A percentile compares a stretch with the other conserved stretches of the same genome.
These are phyloP conservation scores for Dasysyrphus tricinctus DNA, from an alignment of 2,888 invertebrate genomes.

Conservation along the genomic window DNA sequence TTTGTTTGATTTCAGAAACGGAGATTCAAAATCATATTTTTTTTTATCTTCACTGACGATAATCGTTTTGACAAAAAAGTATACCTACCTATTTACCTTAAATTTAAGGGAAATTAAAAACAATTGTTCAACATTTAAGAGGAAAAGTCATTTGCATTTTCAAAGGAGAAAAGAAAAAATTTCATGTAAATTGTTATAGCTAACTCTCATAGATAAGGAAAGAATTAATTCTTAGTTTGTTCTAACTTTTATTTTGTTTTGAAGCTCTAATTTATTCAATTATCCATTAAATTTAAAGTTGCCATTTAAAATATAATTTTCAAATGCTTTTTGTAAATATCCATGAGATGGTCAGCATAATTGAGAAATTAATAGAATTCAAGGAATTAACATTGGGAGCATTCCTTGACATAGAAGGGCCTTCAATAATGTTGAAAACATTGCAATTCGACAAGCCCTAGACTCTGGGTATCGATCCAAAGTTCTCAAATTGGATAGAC, in stretches of 20 bases:
- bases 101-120: background rate
- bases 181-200: background rate
- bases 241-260: background rate
- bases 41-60: background rate
- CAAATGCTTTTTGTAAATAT: too few relatives aligned
- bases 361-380: too few relatives aligned
- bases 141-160: background rate
- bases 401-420: too few relatives aligned
- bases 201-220: background rate
- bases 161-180: background rate
- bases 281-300: too few relatives aligned
- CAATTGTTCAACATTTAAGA: background rate
- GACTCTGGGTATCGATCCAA: too few relatives aligned
- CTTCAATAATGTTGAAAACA: too few relatives aligned
- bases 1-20: background rate
- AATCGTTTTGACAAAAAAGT: background rate
- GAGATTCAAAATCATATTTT: background rate
- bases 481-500: too few relatives aligned
- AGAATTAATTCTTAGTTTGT: background rate
- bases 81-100: too few relatives aligned
- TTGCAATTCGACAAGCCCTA: too few relatives aligned
- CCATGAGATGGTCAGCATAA: too few relatives aligned
- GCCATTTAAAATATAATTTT: too few relatives aligned
- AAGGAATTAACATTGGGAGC: too few relatives aligned
- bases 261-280: background rate